Evolutionary conservation across 2,888 invertebrate species (phyloP).

Genomic region (Dexiosoma caninum): DNA sequence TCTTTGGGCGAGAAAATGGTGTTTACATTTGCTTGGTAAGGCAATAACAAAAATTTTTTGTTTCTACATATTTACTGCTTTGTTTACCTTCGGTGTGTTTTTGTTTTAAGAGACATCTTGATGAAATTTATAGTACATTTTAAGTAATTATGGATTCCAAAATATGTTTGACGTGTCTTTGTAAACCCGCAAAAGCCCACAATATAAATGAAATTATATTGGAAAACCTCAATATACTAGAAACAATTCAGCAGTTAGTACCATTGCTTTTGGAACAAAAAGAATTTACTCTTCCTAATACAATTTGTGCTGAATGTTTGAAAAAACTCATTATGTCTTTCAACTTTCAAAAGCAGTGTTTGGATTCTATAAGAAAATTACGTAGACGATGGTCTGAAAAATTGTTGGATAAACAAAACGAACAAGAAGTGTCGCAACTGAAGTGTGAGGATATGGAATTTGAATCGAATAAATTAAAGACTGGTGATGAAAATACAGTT

Average conservation of each 20-base stretch:
- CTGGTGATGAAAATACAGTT: not conserved
- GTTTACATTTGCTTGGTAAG: too few relatives aligned
- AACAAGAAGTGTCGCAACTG: not conserved
- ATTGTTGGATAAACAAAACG: not conserved
- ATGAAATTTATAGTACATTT: too few relatives aligned
- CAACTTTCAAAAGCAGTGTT: slow-evolving; percentile 78
- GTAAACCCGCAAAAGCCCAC: not conserved
- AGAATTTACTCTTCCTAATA: not conserved
- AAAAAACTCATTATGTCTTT: slow-evolving; percentile 79
- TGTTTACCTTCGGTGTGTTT: too few relatives aligned
- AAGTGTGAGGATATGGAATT: not conserved
- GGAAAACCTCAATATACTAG: slow-evolving; percentile 20
- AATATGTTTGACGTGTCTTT: slow-evolving; percentile 24
- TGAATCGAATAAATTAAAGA: not conserved
- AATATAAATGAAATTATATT: not conserved
- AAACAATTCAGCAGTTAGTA: slow-evolving; percentile 21
- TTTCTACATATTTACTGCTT: too few relatives aligned
- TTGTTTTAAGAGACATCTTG: too few relatives aligned
- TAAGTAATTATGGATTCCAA: slow-evolving; percentile 6
- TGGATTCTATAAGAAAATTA: slow-evolving; percentile 69
- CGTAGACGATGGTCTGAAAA: not conserved
- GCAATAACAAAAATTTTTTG: too few relatives aligned
- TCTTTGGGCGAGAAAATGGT: too few relatives aligned
- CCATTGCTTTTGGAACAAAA: slow-evolving; percentile 2
- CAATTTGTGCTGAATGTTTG: slow-evolving; percentile 76